These are phyloP conservation scores for Drosophila lutescens DNA, from an alignment of 2,888 invertebrate genomes.

Conservation along the genomic window DNA sequence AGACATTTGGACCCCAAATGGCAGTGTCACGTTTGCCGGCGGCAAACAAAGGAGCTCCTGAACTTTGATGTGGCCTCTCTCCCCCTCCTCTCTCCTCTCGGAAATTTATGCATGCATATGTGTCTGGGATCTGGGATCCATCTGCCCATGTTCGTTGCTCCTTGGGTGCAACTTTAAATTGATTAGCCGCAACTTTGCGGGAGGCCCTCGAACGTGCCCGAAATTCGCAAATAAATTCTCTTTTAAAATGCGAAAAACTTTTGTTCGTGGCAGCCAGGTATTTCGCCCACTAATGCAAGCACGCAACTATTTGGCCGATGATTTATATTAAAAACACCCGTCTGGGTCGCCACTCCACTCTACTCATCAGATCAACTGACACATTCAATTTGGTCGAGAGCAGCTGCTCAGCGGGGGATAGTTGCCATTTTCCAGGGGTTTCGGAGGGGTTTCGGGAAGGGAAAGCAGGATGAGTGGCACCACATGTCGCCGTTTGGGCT, in stretches of 20 bases:
- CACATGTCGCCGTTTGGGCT: slow-evolving; percentile 59
- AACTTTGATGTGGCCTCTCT: slow-evolving; percentile 53
- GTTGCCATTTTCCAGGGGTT: slow-evolving; percentile 22
- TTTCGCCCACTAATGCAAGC: slow-evolving; percentile 55
- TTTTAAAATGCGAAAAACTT: slow-evolving; percentile 62
- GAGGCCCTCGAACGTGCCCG: slow-evolving; percentile 47
- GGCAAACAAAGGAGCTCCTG: slow-evolving; percentile 45
- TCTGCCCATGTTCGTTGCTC: slow-evolving; percentile 37
- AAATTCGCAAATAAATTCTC: slow-evolving; percentile 63
- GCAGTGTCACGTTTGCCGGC: slow-evolving; percentile 53
- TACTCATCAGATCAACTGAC: slow-evolving; percentile 51
- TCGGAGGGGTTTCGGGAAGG: not conserved
- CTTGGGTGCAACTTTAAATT: slow-evolving; percentile 66
- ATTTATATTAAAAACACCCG: slow-evolving; percentile 58
- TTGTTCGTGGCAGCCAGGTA: slow-evolving; percentile 36
- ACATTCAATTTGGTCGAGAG: slow-evolving; percentile 69
- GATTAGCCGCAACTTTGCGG: slow-evolving; percentile 58
- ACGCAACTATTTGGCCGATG: slow-evolving; percentile 73
- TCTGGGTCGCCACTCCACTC: slow-evolving; percentile 42
- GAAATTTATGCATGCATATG: slow-evolving; percentile 59
- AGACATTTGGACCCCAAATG: slow-evolving; percentile 52
- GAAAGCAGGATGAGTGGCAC: slow-evolving; percentile 7
- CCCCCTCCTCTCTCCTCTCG: slow-evolving; percentile 27
- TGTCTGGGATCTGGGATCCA: slow-evolving; percentile 41
- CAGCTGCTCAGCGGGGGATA: slow-evolving; percentile 40